Conservation (phyloP, 1,140 invertebrate genomes). For the Drosophila lowei region DNA sequence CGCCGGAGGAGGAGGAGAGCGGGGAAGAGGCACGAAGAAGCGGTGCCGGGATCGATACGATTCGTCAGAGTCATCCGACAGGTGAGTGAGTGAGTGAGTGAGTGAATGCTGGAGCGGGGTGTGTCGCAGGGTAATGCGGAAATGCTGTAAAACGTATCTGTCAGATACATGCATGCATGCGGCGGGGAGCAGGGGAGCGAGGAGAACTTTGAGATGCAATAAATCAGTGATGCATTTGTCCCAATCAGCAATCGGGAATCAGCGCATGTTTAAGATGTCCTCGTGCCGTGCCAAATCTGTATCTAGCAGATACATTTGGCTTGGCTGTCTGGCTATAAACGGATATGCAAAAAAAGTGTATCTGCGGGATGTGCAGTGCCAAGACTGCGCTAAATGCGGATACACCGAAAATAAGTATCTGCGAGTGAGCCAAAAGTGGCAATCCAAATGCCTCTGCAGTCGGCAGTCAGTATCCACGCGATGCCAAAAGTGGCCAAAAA, state of each 20-base stretch:
- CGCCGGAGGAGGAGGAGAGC: constrained; percentile 5
- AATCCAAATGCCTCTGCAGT: constrained; percentile 5
- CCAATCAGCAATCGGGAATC: too few relatives aligned
- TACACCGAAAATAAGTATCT: constrained; percentile 49
- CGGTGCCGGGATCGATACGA: constrained; percentile 93
- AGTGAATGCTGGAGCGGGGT: too few relatives aligned
- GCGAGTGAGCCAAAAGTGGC: constrained; percentile 29
- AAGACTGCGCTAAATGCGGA: constrained; percentile 53
- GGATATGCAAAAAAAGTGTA: constrained; percentile 26
- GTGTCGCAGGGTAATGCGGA: neutral
- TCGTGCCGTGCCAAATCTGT: constrained; percentile 15
- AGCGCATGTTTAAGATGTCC: neutral
- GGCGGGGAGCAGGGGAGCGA: fast-evolving
- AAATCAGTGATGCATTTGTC: too few relatives aligned
- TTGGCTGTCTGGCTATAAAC: constrained; percentile 25
- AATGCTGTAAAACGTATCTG: neutral
- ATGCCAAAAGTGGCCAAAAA: constrained; percentile 4
- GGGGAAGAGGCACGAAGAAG: constrained; percentile 87
- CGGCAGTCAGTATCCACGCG: neutral
- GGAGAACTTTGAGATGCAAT: neutral
- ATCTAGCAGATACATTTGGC: constrained; percentile 2
- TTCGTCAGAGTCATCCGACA: constrained; percentile 95
- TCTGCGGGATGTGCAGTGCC: constrained; percentile 20
- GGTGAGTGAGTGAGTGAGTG: constrained; percentile 84
- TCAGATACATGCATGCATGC: too few relatives aligned